Percentiles rank a stretch among this genome's conserved stretches.
phyloP scores from a whole-genome alignment of 92 coral and sea anemone species.

The Heteractis magnifica region DNA sequence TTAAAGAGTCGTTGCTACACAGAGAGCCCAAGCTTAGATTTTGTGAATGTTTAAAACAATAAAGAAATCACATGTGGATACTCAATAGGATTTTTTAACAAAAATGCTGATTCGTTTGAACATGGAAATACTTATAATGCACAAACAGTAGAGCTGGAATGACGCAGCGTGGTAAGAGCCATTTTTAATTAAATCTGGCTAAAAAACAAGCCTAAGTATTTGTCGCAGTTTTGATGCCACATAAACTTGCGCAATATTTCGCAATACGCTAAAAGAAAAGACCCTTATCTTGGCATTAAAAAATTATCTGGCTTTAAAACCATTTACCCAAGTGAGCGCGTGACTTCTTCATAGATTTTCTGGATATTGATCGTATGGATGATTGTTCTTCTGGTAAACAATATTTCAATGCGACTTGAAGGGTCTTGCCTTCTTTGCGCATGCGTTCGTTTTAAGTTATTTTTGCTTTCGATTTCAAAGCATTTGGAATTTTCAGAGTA shows the following conservation, averaged over 20 bases:
- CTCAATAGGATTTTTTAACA: too few relatives aligned
- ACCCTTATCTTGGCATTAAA: not conserved
- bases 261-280: not conserved
- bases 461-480: not conserved
- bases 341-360: too few relatives aligned
- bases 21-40: too few relatives aligned
- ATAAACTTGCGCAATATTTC: not conserved
- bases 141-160: constrained; percentile 5
- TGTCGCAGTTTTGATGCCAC: too few relatives aligned
- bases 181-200: not conserved
- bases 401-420: not conserved
- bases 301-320: not conserved
- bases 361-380: not conserved
- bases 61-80: not conserved
- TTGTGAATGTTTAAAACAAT: not conserved
- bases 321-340: too few relatives aligned
- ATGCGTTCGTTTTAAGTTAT: not conserved
- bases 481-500: not conserved
- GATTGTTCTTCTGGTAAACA: not conserved
- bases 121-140: not conserved
- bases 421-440: not conserved
- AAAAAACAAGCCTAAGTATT: not conserved
- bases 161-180: not conserved
- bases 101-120: not conserved
- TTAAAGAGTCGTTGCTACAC: too few relatives aligned